Base-by-base conservation (phyloP, 2,113 vertebrate species). In the Aspidoscelis tigris region DNA sequence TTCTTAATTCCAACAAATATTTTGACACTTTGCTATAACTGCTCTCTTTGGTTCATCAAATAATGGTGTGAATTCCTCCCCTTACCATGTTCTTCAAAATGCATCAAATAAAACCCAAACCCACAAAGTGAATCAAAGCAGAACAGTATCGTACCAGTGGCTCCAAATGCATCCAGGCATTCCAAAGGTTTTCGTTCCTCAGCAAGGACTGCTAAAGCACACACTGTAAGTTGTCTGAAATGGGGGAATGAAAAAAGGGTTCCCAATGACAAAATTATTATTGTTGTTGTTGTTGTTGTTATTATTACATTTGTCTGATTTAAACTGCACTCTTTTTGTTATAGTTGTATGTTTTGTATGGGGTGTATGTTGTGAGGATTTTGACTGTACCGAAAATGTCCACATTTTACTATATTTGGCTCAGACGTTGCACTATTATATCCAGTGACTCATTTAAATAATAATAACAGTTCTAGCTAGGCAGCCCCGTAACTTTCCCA, bases 131-230 rank as follows among this genome's bases (percentile, higher is more conserved):
- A 92, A 75, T 76, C 41, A 76, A 20, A 72, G 58, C 55, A 89
- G 39, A 84, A 91, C 4, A 88, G 78, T 20, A 0, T 76, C 18
- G 91, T 93, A 99, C 98, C 99, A 78, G 99, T 99, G 74, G 98
- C 98, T 93, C 99, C 98, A 85, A 99, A 99, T 33, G 98, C 99
- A 93, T 99, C 99, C 88, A 99, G 95, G 96, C 99, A 99, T 84
- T 99, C 98, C 20, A 99, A 91, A 0, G 98, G 98, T 85, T 91
- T 97, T 47, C 98, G 95, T 86, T 99, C 98, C 83, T 97, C 95
- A 3, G 97, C 93, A 86, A 99, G 93, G 89, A 98, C 98, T 0
- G 97, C 98, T 55, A 99, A 93, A 0, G 98, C 96, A 65, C 98
- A 99, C 89, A 99, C 98, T 84, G 98, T 97, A 89, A 99, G 91